These are phyloP conservation scores for Troilus luridus DNA, from an alignment of 2,888 invertebrate genomes.

Conservation along the genomic window DNA sequence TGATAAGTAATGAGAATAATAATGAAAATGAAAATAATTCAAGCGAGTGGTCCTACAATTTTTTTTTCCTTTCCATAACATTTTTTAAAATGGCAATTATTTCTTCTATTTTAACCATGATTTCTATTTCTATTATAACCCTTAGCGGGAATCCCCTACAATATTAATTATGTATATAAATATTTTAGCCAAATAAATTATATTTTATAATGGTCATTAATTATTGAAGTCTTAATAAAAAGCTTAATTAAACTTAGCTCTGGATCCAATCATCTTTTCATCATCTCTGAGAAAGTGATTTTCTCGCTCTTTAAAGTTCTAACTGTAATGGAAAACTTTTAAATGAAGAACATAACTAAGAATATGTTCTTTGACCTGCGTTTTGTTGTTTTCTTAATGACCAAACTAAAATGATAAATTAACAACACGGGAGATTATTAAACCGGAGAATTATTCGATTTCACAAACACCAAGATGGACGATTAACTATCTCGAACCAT, in stretches of 20 bases:
- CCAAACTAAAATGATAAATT: background rate
- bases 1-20: too few species aligned
- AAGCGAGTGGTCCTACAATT: too few species aligned
- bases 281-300: background rate
- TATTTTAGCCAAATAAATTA: background rate
- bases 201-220: background rate
- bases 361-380: background rate
- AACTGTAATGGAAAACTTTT: background rate
- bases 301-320: background rate
- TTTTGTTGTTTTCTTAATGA: background rate
- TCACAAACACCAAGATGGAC: background rate
- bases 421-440: background rate
- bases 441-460: background rate
- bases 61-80: too few species aligned
- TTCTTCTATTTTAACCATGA: too few species aligned
- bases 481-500: background rate
- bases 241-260: background rate
- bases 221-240: background rate
- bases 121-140: too few species aligned
- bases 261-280: background rate
- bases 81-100: too few species aligned
- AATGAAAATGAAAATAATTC: too few species aligned
- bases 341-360: background rate
- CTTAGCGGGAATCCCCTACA: too few species aligned
- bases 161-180: too few species aligned